Evolutionary conservation across 2,888 invertebrate genomes (phyloP).

Genomic region (Xestia sexstrigata): DNA sequence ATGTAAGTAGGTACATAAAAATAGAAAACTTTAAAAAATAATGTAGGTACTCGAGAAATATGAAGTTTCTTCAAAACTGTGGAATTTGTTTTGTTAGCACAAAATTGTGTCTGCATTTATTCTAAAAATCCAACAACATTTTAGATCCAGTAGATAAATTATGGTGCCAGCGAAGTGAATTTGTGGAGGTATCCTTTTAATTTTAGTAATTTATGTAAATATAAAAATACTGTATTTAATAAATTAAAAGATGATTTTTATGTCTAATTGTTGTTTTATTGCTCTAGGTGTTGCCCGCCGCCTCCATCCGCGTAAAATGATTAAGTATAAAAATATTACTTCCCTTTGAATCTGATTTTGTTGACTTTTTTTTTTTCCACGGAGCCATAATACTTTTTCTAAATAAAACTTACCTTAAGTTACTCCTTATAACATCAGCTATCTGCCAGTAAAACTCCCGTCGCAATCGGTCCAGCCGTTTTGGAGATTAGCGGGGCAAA

Average conservation of each 20-base stretch:
- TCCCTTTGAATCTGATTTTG: no score
- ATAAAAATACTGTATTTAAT: constrained; percentile 83
- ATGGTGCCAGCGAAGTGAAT: constrained; percentile 64
- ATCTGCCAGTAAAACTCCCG: no score
- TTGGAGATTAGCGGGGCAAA: no score
- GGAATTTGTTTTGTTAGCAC: constrained; percentile 45
- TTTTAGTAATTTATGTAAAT: constrained; percentile 86
- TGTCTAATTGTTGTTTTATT: constrained; percentile 67
- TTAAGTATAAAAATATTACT: no score
- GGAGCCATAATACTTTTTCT: no score
- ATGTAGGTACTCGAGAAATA: constrained; percentile 2
- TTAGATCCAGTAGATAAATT: constrained; percentile 55
- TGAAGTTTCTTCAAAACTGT: constrained; percentile 21
- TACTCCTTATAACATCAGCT: no score
- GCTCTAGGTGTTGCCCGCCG: no score
- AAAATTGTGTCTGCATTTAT: constrained; percentile 62
- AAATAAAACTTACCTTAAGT: no score
- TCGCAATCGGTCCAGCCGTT: no score
- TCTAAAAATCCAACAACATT: constrained; percentile 31
- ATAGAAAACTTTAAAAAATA: constrained; percentile 27
- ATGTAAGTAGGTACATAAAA: constrained; percentile 3
- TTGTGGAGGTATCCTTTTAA: constrained; percentile 70
- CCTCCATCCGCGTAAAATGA: no score
- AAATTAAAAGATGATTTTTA: constrained; percentile 85
- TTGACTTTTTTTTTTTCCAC: no score